phyloP scores from a whole-genome alignment of 2,113 vertebrate genomes.

The Capreolus pygargus region DNA sequence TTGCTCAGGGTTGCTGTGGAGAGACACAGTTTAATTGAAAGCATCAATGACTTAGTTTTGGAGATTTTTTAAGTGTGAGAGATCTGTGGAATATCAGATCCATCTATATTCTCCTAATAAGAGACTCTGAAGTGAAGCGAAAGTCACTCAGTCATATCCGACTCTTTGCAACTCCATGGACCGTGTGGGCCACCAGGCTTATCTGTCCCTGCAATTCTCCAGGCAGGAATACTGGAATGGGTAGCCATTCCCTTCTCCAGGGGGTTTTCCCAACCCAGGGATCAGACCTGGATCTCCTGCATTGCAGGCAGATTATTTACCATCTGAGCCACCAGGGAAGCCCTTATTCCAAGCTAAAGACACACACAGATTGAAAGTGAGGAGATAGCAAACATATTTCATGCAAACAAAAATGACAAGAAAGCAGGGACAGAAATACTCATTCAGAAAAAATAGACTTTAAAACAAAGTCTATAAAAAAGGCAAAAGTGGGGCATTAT shows the following conservation, averaged over 20 bases:
- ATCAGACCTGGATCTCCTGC: neutral
- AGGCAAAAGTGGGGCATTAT: neutral
- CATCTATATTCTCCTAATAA: neutral
- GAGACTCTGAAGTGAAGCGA: neutral
- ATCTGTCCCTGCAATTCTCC: neutral
- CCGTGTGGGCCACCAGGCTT: neutral
- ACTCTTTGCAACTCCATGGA: neutral
- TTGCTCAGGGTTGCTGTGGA: neutral
- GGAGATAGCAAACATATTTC: neutral
- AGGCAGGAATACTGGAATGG: neutral
- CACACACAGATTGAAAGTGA: neutral
- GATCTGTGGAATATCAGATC: neutral
- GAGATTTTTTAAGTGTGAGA: neutral
- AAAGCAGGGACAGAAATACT: neutral
- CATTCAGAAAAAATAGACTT: neutral
- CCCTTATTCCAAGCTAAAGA: neutral
- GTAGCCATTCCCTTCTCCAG: neutral
- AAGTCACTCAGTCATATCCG: neutral
- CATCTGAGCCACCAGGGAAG: neutral
- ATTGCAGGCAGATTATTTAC: neutral
- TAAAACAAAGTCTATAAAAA: neutral
- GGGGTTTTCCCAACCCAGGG: neutral
- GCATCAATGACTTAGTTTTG: neutral
- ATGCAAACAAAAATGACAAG: neutral
- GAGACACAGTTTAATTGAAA: neutral